These are phyloP conservation scores for Dendrocincla tyrannina DNA, from an alignment of 2,797 vertebrate genomes.

Conservation along the genomic window DNA sequence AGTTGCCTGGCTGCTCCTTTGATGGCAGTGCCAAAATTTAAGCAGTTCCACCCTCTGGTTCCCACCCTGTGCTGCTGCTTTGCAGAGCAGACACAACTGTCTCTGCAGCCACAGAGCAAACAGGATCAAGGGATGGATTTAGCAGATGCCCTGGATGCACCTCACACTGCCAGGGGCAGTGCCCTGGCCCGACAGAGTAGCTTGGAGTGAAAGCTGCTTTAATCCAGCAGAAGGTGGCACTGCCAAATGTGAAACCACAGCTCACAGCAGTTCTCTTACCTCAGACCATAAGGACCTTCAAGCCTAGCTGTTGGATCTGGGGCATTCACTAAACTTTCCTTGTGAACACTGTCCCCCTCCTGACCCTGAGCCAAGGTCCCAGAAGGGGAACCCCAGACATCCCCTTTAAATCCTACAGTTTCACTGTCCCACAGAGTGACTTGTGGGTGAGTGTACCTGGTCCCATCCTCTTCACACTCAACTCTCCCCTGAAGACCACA, in stretches of 20 bases:
- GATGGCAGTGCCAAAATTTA: neutral
- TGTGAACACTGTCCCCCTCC: neutral
- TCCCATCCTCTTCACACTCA: neutral
- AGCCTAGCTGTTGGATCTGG: neutral
- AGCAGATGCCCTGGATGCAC: neutral
- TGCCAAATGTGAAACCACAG: neutral
- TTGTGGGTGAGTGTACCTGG: neutral
- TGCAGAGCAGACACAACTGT: neutral
- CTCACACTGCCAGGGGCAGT: neutral
- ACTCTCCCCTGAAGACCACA: neutral
- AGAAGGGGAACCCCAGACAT: neutral
- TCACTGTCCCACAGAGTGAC: neutral
- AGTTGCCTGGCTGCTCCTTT: neutral
- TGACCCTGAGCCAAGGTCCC: neutral
- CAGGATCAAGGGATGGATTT: neutral
- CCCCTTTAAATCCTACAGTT: neutral
- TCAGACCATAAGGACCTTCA: neutral
- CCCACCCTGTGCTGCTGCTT: neutral
- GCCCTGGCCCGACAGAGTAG: neutral
- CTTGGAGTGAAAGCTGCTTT: neutral
- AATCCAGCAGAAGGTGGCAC: neutral
- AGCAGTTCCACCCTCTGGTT: neutral
- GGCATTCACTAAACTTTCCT: neutral
- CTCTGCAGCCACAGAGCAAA: neutral
- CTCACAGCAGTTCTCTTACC: neutral